Percentiles rank a stretch among this genome's conserved stretches.
phyloP scores from a whole-genome alignment of 37 sponge, comb jelly and placozoan genomes.

The Oopsacas minuta region DNA sequence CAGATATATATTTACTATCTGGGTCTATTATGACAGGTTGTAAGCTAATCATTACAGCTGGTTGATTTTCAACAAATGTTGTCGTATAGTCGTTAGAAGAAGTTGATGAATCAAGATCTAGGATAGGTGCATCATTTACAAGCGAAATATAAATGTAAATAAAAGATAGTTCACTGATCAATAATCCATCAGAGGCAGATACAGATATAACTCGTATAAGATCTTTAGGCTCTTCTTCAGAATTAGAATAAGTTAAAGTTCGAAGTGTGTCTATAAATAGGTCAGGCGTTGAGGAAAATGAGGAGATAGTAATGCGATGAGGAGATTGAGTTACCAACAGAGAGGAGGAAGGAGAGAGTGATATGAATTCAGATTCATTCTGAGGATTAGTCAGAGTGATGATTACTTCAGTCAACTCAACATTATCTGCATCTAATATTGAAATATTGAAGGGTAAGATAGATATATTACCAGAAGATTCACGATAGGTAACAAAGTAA shows the following conservation, averaged over 20 bases:
- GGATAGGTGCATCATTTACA: background rate
- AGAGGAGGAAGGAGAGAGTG: background rate
- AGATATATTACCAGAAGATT: background rate
- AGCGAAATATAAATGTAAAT: background rate
- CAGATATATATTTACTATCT: background rate
- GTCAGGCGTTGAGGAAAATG: background rate
- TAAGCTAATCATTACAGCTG: background rate
- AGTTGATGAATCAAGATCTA: background rate
- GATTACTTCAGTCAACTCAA: background rate
- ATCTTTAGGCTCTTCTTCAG: background rate
- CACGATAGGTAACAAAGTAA: background rate
- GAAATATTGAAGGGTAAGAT: background rate
- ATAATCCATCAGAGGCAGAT: background rate
- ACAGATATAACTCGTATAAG: background rate
- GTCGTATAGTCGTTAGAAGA: background rate
- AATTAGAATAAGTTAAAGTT: background rate
- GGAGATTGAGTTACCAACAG: background rate
- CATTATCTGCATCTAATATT: background rate
- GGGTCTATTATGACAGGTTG: background rate
- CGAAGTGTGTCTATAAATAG: background rate
- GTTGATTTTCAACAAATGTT: background rate
- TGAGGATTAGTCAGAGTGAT: background rate
- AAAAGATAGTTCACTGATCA: background rate
- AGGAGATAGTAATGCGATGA: background rate
- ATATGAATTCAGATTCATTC: background rate